Evolutionary conservation across 2,797 vertebrate genomes (phyloP).

Genomic region (Hippopotamyrus pictus): DNA sequence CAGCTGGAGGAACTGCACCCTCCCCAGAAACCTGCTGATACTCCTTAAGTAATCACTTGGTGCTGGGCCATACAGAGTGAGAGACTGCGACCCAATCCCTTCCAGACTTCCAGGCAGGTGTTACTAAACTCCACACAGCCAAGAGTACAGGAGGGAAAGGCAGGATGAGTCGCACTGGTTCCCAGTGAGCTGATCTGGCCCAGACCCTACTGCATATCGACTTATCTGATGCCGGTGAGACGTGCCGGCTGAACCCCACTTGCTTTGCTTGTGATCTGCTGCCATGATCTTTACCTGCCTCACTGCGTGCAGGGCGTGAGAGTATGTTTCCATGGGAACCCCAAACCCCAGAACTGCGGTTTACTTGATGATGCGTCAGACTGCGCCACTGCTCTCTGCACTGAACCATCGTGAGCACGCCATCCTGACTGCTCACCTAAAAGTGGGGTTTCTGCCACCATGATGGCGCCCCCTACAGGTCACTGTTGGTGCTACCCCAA

Average conservation of each 20-base stretch:
- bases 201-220: not conserved
- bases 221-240: not conserved
- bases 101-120: not conserved
- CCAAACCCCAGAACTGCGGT: not conserved
- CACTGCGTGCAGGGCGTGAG: not conserved
- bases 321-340: not conserved
- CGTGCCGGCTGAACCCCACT: not conserved
- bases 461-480: not conserved
- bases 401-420: not conserved
- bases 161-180: not conserved
- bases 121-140: not conserved
- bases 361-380: not conserved
- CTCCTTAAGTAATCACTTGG: not conserved
- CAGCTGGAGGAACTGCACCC: not conserved
- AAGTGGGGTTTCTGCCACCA: not conserved
- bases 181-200: not conserved
- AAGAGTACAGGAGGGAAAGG: not conserved
- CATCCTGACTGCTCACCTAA: not conserved
- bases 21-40: not conserved
- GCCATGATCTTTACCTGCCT: not conserved
- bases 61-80: not conserved
- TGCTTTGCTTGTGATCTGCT: not conserved
- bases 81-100: not conserved
- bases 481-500: not conserved
- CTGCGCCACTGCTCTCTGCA: not conserved